Base-by-base conservation (phyloP, 2,888 invertebrate genomes). In the Philaethria dido region DNA sequence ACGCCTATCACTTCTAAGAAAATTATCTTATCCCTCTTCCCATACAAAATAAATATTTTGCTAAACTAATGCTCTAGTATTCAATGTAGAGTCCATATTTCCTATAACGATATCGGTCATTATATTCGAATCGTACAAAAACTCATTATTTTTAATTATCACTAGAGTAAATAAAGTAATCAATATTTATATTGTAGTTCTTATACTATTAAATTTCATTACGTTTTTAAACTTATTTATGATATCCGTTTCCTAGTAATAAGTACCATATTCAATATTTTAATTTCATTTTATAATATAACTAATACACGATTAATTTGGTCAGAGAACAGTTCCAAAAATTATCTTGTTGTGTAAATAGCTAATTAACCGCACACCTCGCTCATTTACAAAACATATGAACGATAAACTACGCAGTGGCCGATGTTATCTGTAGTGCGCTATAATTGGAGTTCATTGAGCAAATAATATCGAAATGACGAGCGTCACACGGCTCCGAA, bases 1-100 rank as follows among this genome's bases (percentile, higher is more conserved):
- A 66, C 71, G 71, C 71, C 77, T 80, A 80, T 79, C 75, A 73
- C 64, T 81, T 64, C 61, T 6, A 61, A 20, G 22, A 42, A 62
- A 55, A 39, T 33, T 74, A n/a, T 20, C 3, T 39, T 55, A 45
- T 2, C 16, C 29, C 14, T 9, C 45, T 45, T 13, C 18, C 13
- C 8, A 18, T 60, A 33, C 29, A 45, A 18, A 16, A 47, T 14
- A 18, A 60, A 33, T 47, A 60, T 33, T 45, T 18, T 18, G 18
- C 29, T 60, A 25, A 44, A 13, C 14, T 18, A 33, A 22, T 22
- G 22, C 57, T 9, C 36, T 3, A 29, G 2, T 25, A 20, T 33
- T 2, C 3, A 60, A 47, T 47, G 45, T 60, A 60, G 8, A 60
- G 60, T 29, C 4, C n/a, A 44, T 16, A 18, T 18, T 33, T 60